These are phyloP conservation scores for Argyra leucocephala DNA, from an alignment of 2,888 invertebrate species.

Conservation along the genomic window DNA sequence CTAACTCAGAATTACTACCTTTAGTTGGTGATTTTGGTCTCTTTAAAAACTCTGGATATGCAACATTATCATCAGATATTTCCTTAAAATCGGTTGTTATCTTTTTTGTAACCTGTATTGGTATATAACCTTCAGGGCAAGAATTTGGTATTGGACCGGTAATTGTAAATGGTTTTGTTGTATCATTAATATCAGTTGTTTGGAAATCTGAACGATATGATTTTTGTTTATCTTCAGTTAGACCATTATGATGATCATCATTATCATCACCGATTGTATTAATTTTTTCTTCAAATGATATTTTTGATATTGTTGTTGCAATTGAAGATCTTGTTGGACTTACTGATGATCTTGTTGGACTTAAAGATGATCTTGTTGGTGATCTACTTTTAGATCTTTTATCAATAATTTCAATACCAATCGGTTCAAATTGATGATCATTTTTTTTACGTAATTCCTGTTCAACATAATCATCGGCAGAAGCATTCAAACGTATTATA, in stretches of 20 bases:
- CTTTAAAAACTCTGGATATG: conserved; percentile 16
- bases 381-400: conserved; percentile 14
- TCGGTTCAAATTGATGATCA: conserved; percentile 5
- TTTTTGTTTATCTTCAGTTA: background rate
- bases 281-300: conserved; percentile 9
- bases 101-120: conserved; percentile 15
- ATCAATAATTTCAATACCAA: conserved; percentile 13
- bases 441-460: background rate
- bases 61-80: conserved; percentile 21
- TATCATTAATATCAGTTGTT: conserved; percentile 14
- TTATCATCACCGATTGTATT: background rate
- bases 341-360: conserved; percentile 21
- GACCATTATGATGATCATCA: conserved; percentile 15
- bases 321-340: conserved; percentile 21
- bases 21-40: conserved; percentile 14
- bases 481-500: background rate
- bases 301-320: conserved; percentile 19
- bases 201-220: background rate
- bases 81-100: conserved; percentile 21
- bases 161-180: conserved; percentile 17
- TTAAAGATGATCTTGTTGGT: conserved; percentile 16
- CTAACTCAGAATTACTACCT: background rate
- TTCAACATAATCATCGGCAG: background rate
- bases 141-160: conserved; percentile 11
- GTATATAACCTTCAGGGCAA: conserved; percentile 12